Percentiles rank a stretch among this genome's conserved stretches.
Evolutionary conservation across 2,888 invertebrate species (phyloP).

Genomic region (Troides aeacus): DNA sequence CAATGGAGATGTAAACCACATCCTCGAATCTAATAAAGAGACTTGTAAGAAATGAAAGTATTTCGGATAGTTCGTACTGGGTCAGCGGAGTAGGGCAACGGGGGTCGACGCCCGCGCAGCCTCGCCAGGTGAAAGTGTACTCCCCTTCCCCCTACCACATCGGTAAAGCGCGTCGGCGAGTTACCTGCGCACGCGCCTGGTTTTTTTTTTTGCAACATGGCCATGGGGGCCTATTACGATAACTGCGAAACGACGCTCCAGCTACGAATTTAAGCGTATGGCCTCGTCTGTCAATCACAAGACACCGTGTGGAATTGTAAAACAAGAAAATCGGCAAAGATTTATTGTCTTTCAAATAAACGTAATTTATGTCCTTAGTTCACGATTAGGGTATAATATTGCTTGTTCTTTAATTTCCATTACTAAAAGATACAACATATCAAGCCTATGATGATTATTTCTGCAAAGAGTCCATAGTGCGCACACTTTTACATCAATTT

Average conservation of each 20-base stretch:
- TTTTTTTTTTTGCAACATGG: conserved; percentile 73
- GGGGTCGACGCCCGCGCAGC: conserved; percentile 79
- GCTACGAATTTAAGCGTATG: conserved; percentile 70
- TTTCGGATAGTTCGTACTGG: conserved; percentile 71
- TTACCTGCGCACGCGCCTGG: conserved; percentile 71
- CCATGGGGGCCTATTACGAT: conserved; percentile 77
- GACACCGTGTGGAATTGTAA: conserved; percentile 40
- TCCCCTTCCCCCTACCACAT: conserved; percentile 50
- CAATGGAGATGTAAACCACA: conserved; percentile 53
- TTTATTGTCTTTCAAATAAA: conserved; percentile 25
- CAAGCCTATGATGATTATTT: too few relatives aligned
- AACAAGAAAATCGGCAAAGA: conserved; percentile 16
- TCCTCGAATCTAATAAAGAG: conserved; percentile 68
- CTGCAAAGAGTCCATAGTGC: too few relatives aligned
- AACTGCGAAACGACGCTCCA: conserved; percentile 70
- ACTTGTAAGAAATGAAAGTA: conserved; percentile 74
- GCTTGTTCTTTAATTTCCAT: too few relatives aligned
- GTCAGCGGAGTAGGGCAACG: conserved; percentile 77
- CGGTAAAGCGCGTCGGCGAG: conserved; percentile 54
- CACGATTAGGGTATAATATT: not conserved
- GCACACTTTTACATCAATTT: too few relatives aligned
- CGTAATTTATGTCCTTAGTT: not conserved
- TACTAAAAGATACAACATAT: too few relatives aligned
- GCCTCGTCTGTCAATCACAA: conserved; percentile 67
- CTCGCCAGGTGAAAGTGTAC: conserved; percentile 77